Evolutionary conservation across 2,888 invertebrate genomes (phyloP), one percentile per base, ranked within the genome.

Genomic region (Leptinotarsa peninsularis): DNA sequence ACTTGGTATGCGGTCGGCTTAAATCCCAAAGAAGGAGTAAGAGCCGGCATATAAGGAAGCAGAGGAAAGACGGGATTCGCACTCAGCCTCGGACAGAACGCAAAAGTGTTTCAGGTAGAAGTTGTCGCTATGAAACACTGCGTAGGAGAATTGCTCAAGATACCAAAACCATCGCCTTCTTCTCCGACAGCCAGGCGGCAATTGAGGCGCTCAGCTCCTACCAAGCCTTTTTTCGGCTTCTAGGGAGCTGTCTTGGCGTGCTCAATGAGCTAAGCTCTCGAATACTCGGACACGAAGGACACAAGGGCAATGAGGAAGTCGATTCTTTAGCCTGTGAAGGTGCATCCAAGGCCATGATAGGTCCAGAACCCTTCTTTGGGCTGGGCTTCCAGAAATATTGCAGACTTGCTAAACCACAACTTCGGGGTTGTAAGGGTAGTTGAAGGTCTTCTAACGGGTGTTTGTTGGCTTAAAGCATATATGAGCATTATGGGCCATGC

Each of bases 1-100:
- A 17, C 52, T 52, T 58, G 21, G 58, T 21, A 58, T 18, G 21
- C 21, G 18, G 21, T 21, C 7, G 58, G 58, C 23, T 58, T 18
- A 21, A 58, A 58, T 13, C 4, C 58, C 17, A 1, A n/a, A 52
- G 52, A 52, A 52, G 52, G 2, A 52, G 15, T 52, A n/a, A 7
- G n/a, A 52, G 15, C 52, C n/a, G n/a, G 4, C n/a, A 52, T 52
- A 52, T 52, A n/a, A 4, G 52, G n/a, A 52, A 52, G 52, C 52
- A 52, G 58, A 58, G 21, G 18, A 10, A 58, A 58, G 5, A 21
- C n/a, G 17, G 4, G 18, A 58, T 5, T 58, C 13, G 4, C 58
- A 58, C n/a, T 58, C 18, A 58, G 58, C 10, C n/a, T 58, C 13
- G 58, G 58, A 58, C 58, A 58, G 58, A n/a, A 58, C 5, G 58